Conservation (phyloP, 2,113 vertebrate species). For the Vidua macroura region DNA sequence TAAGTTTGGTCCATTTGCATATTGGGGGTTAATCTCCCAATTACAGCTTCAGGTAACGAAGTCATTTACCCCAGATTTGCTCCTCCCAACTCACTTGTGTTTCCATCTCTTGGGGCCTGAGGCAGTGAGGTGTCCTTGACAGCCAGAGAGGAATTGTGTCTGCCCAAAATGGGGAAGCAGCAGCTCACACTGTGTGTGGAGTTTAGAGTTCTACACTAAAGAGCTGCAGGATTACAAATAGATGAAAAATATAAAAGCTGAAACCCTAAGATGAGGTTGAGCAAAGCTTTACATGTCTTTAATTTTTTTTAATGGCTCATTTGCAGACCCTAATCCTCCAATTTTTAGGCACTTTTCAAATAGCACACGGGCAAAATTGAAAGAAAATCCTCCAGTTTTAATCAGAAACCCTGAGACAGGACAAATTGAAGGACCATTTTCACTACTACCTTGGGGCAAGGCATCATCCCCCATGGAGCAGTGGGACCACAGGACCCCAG, state of each 20-base stretch:
- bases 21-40: neutral
- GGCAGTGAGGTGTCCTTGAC: neutral
- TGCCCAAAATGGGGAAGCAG: neutral
- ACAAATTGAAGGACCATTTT: too few species aligned
- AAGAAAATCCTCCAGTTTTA: too few species aligned
- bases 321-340: too few species aligned
- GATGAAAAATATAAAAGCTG: neutral
- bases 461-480: neutral
- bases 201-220: neutral
- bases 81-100: neutral
- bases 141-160: neutral
- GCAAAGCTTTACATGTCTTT: too few species aligned
- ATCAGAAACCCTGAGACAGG: too few species aligned
- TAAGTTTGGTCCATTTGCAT: neutral
- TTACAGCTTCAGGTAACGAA: neutral
- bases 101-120: neutral
- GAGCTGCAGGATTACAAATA: neutral
- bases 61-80: neutral
- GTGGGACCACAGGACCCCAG: rapidly evolving
- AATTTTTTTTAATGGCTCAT: too few species aligned
- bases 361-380: too few species aligned
- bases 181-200: neutral
- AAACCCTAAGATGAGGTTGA: too few species aligned
- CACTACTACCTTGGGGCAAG: too few species aligned
- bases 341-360: too few species aligned